These are phyloP conservation scores for Dufourea novaeangliae DNA, from an alignment of 1,140 invertebrate genomes.

Conservation along the genomic window DNA sequence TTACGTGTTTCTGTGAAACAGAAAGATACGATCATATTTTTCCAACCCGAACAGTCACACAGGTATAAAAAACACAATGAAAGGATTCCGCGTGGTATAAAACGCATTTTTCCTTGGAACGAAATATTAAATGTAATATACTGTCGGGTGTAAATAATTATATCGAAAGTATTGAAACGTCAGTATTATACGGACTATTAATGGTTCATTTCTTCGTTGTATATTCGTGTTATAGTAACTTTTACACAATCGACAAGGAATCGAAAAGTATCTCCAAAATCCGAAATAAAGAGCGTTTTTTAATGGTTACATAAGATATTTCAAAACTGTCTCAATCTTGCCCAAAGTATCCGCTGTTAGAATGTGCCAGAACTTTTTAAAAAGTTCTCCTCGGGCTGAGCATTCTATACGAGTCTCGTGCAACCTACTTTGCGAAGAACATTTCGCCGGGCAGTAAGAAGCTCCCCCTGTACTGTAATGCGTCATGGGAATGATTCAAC, in stretches of 20 bases:
- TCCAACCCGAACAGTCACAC: not conserved
- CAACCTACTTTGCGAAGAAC: constrained; percentile 24
- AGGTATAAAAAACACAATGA: not conserved
- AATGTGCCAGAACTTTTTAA: not conserved
- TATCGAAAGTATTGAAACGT: not conserved
- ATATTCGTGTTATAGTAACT: not conserved
- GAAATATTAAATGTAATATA: not conserved
- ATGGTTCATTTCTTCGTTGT: no score
- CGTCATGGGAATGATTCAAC: constrained; percentile 41
- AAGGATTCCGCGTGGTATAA: not conserved
- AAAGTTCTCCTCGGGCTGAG: constrained; percentile 11
- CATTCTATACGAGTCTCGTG: constrained; percentile 21
- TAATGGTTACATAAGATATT: not conserved
- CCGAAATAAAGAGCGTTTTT: not conserved
- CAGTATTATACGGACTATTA: no score
- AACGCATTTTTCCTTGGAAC: not conserved
- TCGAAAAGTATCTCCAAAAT: not conserved
- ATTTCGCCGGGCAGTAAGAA: constrained; percentile 23
- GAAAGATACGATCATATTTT: not conserved
- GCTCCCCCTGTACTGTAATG: constrained; percentile 13
- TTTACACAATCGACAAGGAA: no score
- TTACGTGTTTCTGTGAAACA: not conserved
- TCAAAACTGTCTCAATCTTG: not conserved
- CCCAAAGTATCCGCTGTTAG: not conserved
- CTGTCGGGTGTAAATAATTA: not conserved